Base-by-base conservation (phyloP, 2,888 invertebrate species). In the Drosophila tanythrix region DNA sequence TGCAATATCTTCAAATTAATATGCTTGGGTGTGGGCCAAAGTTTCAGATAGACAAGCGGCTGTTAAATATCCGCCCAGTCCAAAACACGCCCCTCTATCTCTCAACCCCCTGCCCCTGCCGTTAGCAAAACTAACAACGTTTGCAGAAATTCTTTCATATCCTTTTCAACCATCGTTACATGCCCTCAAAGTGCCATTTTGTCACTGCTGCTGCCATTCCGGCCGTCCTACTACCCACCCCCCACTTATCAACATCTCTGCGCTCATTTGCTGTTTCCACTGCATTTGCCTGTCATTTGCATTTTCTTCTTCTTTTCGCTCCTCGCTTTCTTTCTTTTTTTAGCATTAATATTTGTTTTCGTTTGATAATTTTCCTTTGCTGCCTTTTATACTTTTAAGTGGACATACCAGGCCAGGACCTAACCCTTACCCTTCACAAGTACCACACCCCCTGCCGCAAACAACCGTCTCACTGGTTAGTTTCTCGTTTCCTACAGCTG, bases 181-280 rank as follows among this genome's bases (percentile, higher is more conserved):
- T 88, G 90, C 88, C 90, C 90, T 88, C 90, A 89, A 88, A 89
- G 83, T 86, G 83, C 79, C 83, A 85, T 89, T 88, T 83, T 88
- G 87, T 89, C 81, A 75, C 82, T 66, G 70, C 64, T 50, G 70
- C 62, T 48, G 27, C 58, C 29, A n/a, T 52, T 58, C 70, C 69
- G 69, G 29, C 57, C 13, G 55, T 18, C 43, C 55, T 5, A 3
- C 18, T 5, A 3, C 18, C 35, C 76, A 31, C 58, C 43, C 25
- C 48, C 59, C 58, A 35, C 52, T 56, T 59, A 25, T 53, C 18
- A 38, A 53, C 48, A 33, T 31, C 8, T 46, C 53, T 36, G 5
- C 8, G 27, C 5, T 51, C 27, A 10, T 38, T 56, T 52, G 25
- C 46, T 62, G 40, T 55, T 40, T 53, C 33, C 72, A 65, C 55